Percentiles rank a stretch among this genome's conserved stretches.
These are phyloP conservation scores for Tokudaia muenninki DNA, from an alignment of 2,797 vertebrate species.

Conservation along the genomic window DNA sequence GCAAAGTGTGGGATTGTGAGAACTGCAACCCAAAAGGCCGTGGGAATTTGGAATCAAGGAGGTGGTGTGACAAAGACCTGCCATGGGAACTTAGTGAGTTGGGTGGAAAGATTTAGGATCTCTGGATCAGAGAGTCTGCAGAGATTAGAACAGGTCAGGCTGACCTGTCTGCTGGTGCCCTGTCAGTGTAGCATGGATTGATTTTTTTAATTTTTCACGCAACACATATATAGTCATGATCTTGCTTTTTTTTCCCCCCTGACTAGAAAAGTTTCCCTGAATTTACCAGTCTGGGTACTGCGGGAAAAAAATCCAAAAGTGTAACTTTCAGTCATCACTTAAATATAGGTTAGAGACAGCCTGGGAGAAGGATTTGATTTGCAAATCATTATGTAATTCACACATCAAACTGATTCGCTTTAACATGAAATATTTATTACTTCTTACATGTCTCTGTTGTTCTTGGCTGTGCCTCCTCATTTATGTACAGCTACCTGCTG, in stretches of 20 bases:
- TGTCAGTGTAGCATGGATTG: no score
- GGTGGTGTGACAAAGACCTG: no score
- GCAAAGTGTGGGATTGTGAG: no score
- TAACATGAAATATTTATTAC: not conserved
- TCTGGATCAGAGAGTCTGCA: no score
- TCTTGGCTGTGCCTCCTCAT: not conserved
- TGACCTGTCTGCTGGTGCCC: no score
- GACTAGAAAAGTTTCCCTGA: not conserved
- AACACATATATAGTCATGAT: not conserved
- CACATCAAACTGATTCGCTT: slow-evolving; percentile 35
- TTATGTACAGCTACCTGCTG: not conserved
- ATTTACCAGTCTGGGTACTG: not conserved
- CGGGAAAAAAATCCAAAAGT: not conserved
- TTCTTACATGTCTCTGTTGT: not conserved
- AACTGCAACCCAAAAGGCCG: no score
- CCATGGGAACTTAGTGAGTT: no score
- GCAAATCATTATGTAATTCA: slow-evolving; percentile 9
- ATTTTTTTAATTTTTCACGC: no score
- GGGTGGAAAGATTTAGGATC: no score
- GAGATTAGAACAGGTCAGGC: no score
- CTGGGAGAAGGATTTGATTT: slow-evolving; percentile 15
- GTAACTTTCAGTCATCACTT: slow-evolving; percentile 12
- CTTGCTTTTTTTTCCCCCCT: not conserved
- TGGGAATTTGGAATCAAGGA: no score
- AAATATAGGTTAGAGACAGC: slow-evolving; percentile 23